Conservation (phyloP, 2,113 vertebrate species). For the Syngnathus typhle region DNA sequence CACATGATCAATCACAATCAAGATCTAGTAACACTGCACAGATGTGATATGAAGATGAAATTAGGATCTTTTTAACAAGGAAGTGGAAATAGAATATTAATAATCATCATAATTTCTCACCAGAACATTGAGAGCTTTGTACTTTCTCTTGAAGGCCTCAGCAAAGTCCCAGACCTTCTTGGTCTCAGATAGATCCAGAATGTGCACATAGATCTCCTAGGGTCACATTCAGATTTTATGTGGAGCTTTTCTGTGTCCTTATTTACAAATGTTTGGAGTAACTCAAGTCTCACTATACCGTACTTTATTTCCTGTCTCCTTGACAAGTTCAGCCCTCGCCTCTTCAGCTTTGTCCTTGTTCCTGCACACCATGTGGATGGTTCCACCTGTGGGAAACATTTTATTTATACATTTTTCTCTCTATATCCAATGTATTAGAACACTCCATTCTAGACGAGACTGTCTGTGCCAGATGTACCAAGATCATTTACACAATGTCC, state of each 20-base stretch:
- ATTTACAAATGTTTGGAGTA: neutral
- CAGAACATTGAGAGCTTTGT: conserved; percentile 74
- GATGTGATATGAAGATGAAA: neutral
- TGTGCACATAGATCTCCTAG: conserved; percentile 74
- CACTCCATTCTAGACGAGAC: neutral
- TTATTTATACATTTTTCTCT: neutral
- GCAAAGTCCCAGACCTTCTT: conserved; percentile 77
- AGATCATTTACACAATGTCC: neutral
- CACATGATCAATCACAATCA: neutral
- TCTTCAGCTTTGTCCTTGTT: conserved; percentile 78
- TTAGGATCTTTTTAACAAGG: neutral
- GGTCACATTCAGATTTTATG: conserved; percentile 16
- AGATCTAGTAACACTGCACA: neutral
- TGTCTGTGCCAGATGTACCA: neutral
- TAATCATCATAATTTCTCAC: conserved; percentile 40
- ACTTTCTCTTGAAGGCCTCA: conserved; percentile 72
- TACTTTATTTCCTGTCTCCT: conserved; percentile 75
- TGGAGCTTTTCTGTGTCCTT: neutral
- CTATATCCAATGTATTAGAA: neutral
- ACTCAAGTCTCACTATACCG: conserved; percentile 32
- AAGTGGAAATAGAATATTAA: neutral
- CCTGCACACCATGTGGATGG: conserved; percentile 76
- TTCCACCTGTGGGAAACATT: conserved; percentile 60
- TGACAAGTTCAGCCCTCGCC: conserved; percentile 71
- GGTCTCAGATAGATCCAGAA: conserved; percentile 73